Evolutionary conservation across 2,797 vertebrate genomes (phyloP).

Genomic region (Pelodytes ibericus): DNA sequence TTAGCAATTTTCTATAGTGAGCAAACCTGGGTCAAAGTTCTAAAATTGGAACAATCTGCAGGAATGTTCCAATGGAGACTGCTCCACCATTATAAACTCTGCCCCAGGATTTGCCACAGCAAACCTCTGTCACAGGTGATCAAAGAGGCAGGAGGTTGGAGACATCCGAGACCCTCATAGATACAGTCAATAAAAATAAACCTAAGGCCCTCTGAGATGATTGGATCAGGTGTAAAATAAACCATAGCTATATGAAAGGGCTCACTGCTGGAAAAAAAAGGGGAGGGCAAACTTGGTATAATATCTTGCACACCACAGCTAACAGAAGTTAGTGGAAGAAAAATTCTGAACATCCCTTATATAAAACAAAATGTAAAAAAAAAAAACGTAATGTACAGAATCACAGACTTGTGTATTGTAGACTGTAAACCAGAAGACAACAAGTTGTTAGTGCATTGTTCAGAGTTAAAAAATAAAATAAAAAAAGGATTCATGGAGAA

Average conservation of each 20-base stretch:
- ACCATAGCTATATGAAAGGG: not conserved
- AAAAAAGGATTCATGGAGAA: not conserved
- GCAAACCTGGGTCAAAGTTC: not conserved
- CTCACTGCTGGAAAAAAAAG: not conserved
- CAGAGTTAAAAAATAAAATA: not conserved
- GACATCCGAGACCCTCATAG: not conserved
- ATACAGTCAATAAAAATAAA: not conserved
- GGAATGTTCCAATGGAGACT: not conserved
- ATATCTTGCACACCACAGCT: not conserved
- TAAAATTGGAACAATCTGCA: not conserved
- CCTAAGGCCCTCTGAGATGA: not conserved
- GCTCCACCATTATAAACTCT: too few relatives aligned
- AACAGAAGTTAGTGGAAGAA: not conserved
- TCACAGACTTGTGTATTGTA: not conserved
- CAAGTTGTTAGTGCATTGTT: conserved; percentile 28
- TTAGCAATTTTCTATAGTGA: too few relatives aligned
- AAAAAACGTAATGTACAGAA: not conserved
- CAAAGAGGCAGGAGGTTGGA: not conserved
- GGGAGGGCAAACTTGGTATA: not conserved
- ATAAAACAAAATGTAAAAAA: not conserved
- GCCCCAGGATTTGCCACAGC: not conserved
- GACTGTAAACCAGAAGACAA: conserved; percentile 29
- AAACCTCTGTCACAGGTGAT: not conserved
- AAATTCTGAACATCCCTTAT: not conserved
- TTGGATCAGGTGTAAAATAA: not conserved